Conservation (phyloP, 2,888 invertebrate species). For the Sinodicranocentrus sp. region DNA sequence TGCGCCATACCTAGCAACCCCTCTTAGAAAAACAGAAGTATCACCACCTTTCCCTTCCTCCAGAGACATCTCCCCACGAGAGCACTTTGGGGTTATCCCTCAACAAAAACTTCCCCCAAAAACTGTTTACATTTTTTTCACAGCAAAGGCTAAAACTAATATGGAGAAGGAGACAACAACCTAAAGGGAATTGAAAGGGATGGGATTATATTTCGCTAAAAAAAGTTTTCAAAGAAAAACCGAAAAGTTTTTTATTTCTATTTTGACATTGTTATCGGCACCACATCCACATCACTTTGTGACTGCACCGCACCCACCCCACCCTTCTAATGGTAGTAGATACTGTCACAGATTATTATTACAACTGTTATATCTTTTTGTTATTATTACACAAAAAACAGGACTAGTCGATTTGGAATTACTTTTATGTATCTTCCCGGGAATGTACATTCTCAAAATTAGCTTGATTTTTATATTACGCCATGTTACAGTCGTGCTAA, state of each 20-base stretch:
- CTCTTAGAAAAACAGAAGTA: too few relatives aligned
- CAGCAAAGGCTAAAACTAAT: slow-evolving; percentile 15
- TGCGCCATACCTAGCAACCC: too few relatives aligned
- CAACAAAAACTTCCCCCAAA: slow-evolving; percentile 28
- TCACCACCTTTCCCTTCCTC: slow-evolving; percentile 41
- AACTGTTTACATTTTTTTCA: slow-evolving; percentile 20
- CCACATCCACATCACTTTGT: neutral
- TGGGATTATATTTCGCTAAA: slow-evolving; percentile 4
- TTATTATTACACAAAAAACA: slow-evolving; percentile 1
- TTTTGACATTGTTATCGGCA: slow-evolving; percentile 19
- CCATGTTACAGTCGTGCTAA: too few relatives aligned
- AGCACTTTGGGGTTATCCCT: slow-evolving; percentile 45
- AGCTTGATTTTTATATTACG: too few relatives aligned
- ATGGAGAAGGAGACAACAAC: neutral
- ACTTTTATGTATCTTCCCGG: neutral
- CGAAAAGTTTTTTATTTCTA: slow-evolving; percentile 17
- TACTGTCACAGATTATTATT: slow-evolving; percentile 12
- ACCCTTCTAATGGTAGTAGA: neutral
- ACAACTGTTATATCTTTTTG: neutral
- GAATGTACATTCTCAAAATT: too few relatives aligned
- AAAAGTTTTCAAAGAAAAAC: too few relatives aligned
- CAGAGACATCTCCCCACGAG: slow-evolving; percentile 36
- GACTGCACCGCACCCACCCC: too few relatives aligned
- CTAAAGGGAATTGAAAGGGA: slow-evolving; percentile 31
- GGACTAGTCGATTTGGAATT: slow-evolving; percentile 43